Conservation (phyloP, 1,140 invertebrate genomes). For the Dufourea novaeangliae region DNA sequence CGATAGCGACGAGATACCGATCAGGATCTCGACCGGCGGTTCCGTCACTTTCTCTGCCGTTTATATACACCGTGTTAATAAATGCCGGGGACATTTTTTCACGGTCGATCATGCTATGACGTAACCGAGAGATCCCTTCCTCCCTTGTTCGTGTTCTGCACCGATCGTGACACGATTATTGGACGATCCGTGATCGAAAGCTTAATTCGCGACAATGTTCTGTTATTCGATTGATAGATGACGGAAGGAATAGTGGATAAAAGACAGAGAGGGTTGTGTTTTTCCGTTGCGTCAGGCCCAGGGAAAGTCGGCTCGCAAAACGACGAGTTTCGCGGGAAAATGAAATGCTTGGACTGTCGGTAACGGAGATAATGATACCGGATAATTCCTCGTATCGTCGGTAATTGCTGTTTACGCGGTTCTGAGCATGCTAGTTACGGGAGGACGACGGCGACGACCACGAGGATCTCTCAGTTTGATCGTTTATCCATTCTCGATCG, state of each 20-base stretch:
- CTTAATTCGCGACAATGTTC: too few species aligned
- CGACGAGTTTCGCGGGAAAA: background rate
- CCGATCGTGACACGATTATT: background rate
- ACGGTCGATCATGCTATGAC: background rate
- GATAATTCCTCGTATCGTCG: constrained; percentile 1
- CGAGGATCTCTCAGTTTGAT: background rate
- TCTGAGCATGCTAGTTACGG: background rate
- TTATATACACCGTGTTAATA: constrained; percentile 49
- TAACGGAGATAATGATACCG: background rate
- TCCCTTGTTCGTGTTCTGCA: background rate
- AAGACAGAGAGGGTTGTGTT: background rate
- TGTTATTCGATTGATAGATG: too few species aligned
- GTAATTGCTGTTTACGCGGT: constrained; percentile 1
- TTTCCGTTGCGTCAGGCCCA: background rate
- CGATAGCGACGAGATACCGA: constrained; percentile 75
- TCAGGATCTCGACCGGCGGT: constrained; percentile 73
- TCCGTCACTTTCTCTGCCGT: constrained; percentile 78
- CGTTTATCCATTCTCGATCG: background rate
- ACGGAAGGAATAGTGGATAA: too few species aligned
- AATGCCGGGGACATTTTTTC: constrained; percentile 28
- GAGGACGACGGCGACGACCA: constrained; percentile 3
- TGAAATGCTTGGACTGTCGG: background rate
- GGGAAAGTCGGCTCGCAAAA: background rate
- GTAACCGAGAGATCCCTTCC: background rate
- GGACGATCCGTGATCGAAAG: background rate